A percentile compares a stretch with the other conserved stretches of the same genome.
These are phyloP conservation scores for Calephelis perditalis DNA, from an alignment of 2,888 invertebrate species.

Conservation along the genomic window DNA sequence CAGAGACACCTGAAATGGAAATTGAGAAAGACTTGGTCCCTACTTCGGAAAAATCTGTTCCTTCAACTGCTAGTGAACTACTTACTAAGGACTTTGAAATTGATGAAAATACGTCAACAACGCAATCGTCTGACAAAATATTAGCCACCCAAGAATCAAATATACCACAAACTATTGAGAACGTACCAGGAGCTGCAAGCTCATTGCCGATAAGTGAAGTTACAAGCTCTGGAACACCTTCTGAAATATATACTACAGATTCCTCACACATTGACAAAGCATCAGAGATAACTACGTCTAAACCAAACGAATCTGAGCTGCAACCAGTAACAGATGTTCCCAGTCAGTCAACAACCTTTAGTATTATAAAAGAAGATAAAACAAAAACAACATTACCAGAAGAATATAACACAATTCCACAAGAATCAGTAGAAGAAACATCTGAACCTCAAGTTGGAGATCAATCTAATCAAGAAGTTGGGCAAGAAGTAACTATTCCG, in stretches of 20 bases:
- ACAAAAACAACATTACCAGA: background rate
- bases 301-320: background rate
- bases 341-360: background rate
- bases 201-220: background rate
- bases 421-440: background rate
- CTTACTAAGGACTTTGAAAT: background rate
- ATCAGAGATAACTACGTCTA: background rate
- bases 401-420: background rate
- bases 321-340: background rate
- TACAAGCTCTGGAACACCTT: background rate
- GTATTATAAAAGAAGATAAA: background rate
- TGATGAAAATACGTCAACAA: background rate
- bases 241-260: background rate
- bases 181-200: background rate
- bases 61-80: background rate
- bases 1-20: slow-evolving; percentile 13
- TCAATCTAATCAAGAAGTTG: slow-evolving; percentile 12
- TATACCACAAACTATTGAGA: background rate
- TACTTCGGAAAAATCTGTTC: slow-evolving; percentile 14
- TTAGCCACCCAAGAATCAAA: background rate
- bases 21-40: background rate
- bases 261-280: background rate
- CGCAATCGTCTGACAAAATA: background rate
- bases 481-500: slow-evolving; percentile 13
- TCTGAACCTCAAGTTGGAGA: background rate